phyloP scores from a whole-genome alignment of 2,797 vertebrate genomes.

The Cryptoprocta ferox region DNA sequence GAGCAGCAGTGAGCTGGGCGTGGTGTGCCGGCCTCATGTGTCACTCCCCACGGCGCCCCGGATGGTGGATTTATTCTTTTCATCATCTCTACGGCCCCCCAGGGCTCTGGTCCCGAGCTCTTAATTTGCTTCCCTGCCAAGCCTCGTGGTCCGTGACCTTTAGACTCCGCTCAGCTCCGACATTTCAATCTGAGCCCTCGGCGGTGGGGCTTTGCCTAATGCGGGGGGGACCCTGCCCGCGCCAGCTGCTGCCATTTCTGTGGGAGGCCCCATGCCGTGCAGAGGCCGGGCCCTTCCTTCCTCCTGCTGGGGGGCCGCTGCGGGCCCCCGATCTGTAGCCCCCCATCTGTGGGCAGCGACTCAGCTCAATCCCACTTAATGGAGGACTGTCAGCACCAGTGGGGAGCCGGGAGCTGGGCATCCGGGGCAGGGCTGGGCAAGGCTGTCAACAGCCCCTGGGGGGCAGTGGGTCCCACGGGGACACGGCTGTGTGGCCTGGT shows the following conservation, averaged over 20 bases:
- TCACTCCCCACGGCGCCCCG: fast-evolving
- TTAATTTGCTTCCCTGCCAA: slow-evolving; percentile 53
- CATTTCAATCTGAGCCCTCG: not conserved
- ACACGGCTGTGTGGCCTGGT: fast-evolving
- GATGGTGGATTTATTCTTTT: not conserved
- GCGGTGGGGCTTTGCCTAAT: not conserved
- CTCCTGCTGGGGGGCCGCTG: fast-evolving
- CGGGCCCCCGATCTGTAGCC: not conserved
- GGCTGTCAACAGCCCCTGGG: not conserved
- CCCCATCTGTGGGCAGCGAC: not conserved
- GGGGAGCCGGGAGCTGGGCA: fast-evolving
- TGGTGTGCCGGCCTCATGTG: not conserved
- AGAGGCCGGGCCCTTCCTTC: not conserved
- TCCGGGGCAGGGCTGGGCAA: not conserved
- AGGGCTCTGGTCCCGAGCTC: slow-evolving; percentile 21
- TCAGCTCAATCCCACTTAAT: not conserved
- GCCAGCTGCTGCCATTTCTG: not conserved
- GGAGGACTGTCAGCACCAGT: not conserved
- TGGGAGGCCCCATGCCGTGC: fast-evolving
- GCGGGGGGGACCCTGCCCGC: not conserved
- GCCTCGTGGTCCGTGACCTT: not conserved
- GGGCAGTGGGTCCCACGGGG: not conserved
- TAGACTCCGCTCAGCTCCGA: not conserved
- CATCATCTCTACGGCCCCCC: not conserved
- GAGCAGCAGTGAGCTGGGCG: not conserved